Evolutionary conservation across 2,113 vertebrate species (phyloP), one percentile per base, ranked within the genome.

Genomic region (Malurus melanocephalus): DNA sequence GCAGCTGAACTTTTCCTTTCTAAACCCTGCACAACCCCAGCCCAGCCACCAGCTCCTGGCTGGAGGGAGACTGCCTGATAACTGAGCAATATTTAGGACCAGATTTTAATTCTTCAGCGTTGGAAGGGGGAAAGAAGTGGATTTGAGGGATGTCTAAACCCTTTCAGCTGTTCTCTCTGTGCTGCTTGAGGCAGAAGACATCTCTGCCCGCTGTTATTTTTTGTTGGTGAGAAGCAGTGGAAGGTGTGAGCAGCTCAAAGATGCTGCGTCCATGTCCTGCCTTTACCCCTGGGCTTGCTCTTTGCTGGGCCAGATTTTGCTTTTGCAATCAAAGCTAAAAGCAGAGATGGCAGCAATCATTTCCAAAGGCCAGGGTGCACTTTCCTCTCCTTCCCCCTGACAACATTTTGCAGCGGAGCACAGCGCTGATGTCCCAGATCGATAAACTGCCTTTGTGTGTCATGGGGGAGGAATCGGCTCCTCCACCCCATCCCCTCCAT

Each of bases 301-400:
- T 76, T 72, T 68, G 62, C 88, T 59, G 15, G 69, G 62, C 28
- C 73, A 86, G 80, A 68, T 86, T 89, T 91, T 77, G 52, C 56
- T 87, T 77, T 85, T 86, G 81, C 93, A 83, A 74, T 85, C 82
- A 68, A 56, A 86, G 65, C 85, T 64, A 42, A 93, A 73, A 80
- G 68, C 82, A 56, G 16, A 85, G 72, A 52, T 0, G 17, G 43
- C 67, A 81, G 33, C 62, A 55, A 27, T 43, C 2, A 12, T 38
- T 88, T 72, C 45, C 46, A 67, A 80, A 56, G 13, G n/a, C 51
- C 24, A 15, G 10, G 0, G 1, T 32, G 77, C 53, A 67, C 60
- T 56, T 78, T 21, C 15, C 68, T 35, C 48, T 45, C 1, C 55
- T 53, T 81, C 28, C 64, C 22, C 17, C 45, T 18, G 55, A 26